These are phyloP conservation scores for Gandaritis pyraliata DNA, from an alignment of 2,888 invertebrate genomes.

Conservation along the genomic window DNA sequence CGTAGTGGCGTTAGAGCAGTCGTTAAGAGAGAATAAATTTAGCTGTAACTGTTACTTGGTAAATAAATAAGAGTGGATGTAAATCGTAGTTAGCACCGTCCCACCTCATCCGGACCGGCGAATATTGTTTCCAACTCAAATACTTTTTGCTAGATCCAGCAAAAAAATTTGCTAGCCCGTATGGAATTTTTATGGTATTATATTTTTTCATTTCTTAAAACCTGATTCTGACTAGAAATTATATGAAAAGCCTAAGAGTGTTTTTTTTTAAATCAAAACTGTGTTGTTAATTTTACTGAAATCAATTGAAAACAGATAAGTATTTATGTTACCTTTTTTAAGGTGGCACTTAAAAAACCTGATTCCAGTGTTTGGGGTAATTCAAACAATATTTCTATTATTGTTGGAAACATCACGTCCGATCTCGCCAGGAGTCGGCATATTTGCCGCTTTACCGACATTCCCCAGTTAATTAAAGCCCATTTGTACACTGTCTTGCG, in stretches of 20 bases:
- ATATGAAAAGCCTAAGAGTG: too few relatives aligned
- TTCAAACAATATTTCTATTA: neutral
- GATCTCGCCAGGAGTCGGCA: constrained; percentile 63
- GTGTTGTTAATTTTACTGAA: too few relatives aligned
- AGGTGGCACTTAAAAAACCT: too few relatives aligned
- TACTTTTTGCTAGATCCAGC: constrained; percentile 7
- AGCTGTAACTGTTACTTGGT: constrained; percentile 58
- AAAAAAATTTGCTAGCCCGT: too few relatives aligned
- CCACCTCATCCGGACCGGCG: constrained; percentile 52
- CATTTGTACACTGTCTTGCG: constrained; percentile 79
- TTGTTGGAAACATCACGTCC: constrained; percentile 32
- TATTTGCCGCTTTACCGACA: constrained; percentile 77
- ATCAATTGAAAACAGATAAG: too few relatives aligned
- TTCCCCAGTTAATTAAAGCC: constrained; percentile 82
- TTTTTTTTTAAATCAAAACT: too few relatives aligned
- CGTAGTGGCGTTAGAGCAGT: constrained; percentile 17
- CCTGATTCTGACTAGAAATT: too few relatives aligned
- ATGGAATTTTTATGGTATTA: too few relatives aligned
- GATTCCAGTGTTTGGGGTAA: too few relatives aligned
- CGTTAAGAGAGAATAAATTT: constrained; percentile 57
- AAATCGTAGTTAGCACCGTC: constrained; percentile 67
- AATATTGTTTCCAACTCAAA: constrained; percentile 24
- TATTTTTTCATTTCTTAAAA: too few relatives aligned
- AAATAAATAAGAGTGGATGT: constrained; percentile 72
- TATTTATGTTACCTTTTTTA: too few relatives aligned